Base-by-base conservation (phyloP, 1,140 invertebrate species). In the Anoplophora glabripennis region DNA sequence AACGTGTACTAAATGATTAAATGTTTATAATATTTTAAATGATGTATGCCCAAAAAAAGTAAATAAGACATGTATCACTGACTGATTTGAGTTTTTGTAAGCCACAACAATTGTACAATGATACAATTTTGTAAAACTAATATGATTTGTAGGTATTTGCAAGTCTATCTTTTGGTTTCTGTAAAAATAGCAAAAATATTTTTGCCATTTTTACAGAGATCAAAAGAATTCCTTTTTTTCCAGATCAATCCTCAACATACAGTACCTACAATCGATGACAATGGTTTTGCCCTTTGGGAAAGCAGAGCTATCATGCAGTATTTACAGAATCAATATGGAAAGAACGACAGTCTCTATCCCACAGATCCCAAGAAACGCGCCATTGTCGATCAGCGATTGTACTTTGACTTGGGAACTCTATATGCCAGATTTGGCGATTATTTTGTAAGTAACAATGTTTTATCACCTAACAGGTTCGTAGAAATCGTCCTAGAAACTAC, bases 261-360 rank as follows among this genome's bases (percentile, higher is more conserved):
- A 28, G 80, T 89, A n/a, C 87, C 87, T 0, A 85, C 83, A 0
- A 65, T 89, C 2, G 79, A 85, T 59, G 87, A 89, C 70, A 80
- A 86, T 60, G 86, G 85, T 0, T 83, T 86, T 66, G 68, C 79
- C 9, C 72, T 88, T 28, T 84, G 80, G 80, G 86, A 89, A 76
- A 87, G 85, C 51, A 83, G 87, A 17, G 86, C 88, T 12, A 90
- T 91, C 70, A 81, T 85, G 67, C 77, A 78, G 0, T 92, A 92
- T 73, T 76, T 92, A 55, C 84, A 77, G 0, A 83, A 86, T 61
- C 80, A 88, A 65, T 93, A 92, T 68, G 86, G 79, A 28, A 88
- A 89, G 70, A 79, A 88, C 59, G 86, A 83, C 71, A 76, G 78
- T 2, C 75, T 92, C 7, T 92, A 91, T 71, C 89, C 89, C 0